A percentile compares a stretch with the other conserved stretches of the same genome.
Evolutionary conservation across 2,888 invertebrate genomes (phyloP).

Genomic region (Pharmacophagus antenor): DNA sequence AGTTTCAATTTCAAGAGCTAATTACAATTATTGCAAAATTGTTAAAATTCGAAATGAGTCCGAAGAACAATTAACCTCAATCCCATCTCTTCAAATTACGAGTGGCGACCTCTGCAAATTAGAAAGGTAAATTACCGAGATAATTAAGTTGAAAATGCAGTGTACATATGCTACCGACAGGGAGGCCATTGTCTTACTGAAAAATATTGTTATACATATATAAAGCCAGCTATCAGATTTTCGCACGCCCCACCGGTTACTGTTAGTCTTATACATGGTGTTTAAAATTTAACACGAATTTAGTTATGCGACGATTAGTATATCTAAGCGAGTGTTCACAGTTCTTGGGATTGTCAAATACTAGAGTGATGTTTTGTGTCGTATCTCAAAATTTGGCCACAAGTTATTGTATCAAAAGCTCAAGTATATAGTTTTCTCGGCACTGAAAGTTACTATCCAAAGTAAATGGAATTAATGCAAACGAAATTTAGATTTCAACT

Average conservation of each 20-base stretch:
- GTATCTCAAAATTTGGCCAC: too few relatives aligned
- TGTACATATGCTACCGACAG: conserved; percentile 43
- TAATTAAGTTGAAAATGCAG: conserved; percentile 43
- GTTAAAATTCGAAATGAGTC: conserved; percentile 6
- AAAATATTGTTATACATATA: conserved; percentile 75
- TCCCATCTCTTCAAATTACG: conserved; percentile 26
- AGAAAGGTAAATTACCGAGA: conserved; percentile 44
- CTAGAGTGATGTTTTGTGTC: too few relatives aligned
- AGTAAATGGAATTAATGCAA: too few relatives aligned
- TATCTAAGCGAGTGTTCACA: too few relatives aligned
- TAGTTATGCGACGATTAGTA: neutral
- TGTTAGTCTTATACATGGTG: conserved; percentile 62
- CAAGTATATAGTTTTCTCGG: too few relatives aligned
- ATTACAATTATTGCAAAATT: too few relatives aligned
- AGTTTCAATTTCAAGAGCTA: too few relatives aligned
- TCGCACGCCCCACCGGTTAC: conserved; percentile 71
- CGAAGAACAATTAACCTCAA: conserved; percentile 27
- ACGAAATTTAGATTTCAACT: too few relatives aligned
- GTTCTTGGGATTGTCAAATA: too few relatives aligned
- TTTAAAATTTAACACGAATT: conserved; percentile 25
- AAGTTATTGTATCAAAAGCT: too few relatives aligned
- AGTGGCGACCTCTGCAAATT: conserved; percentile 44
- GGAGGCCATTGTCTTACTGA: conserved; percentile 49
- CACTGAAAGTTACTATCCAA: too few relatives aligned
- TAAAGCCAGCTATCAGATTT: conserved; percentile 76